Conservation (phyloP, 1,140 invertebrate species). For the Drosophila erecta region DNA sequence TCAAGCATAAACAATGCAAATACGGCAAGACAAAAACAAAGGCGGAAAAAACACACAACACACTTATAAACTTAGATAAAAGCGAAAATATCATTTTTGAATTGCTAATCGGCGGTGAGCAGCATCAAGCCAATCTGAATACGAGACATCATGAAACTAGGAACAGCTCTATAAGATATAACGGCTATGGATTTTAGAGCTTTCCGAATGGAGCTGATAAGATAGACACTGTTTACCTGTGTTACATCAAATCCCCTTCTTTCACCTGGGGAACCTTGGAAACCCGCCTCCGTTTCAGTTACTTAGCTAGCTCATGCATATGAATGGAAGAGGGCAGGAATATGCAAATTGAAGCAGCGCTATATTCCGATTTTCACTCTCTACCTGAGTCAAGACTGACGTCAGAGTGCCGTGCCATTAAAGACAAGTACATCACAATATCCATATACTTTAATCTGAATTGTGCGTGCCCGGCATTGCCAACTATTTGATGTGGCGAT, state of each 20-base stretch:
- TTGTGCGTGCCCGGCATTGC: slow-evolving; percentile 43
- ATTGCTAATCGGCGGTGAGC: slow-evolving; percentile 1
- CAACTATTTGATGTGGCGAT: slow-evolving; percentile 23
- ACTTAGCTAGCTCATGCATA: slow-evolving; percentile 22
- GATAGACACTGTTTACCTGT: neutral
- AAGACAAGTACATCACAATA: slow-evolving; percentile 34
- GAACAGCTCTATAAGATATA: neutral
- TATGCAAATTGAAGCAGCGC: slow-evolving; percentile 30
- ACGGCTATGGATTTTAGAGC: neutral
- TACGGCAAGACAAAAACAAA: slow-evolving; percentile 32
- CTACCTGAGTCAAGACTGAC: slow-evolving; percentile 40
- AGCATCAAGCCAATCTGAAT: neutral
- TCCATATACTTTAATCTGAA: slow-evolving; percentile 55
- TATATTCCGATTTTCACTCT: slow-evolving; percentile 23
- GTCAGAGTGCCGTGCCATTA: slow-evolving; percentile 34
- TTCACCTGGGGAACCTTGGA: slow-evolving; percentile 7
- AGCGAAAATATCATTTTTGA: slow-evolving; percentile 22
- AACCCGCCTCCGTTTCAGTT: neutral
- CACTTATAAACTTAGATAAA: slow-evolving; percentile 32
- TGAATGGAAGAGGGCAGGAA: slow-evolving; percentile 15
- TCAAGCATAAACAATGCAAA: slow-evolving; percentile 47
- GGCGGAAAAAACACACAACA: slow-evolving; percentile 2
- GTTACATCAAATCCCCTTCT: slow-evolving; percentile 4
- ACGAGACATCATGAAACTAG: neutral
- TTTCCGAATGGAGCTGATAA: neutral